Percentiles rank a stretch among this genome's conserved stretches.
These are phyloP conservation scores for Bombus consobrinus DNA, from an alignment of 1,140 invertebrate species.

Conservation along the genomic window DNA sequence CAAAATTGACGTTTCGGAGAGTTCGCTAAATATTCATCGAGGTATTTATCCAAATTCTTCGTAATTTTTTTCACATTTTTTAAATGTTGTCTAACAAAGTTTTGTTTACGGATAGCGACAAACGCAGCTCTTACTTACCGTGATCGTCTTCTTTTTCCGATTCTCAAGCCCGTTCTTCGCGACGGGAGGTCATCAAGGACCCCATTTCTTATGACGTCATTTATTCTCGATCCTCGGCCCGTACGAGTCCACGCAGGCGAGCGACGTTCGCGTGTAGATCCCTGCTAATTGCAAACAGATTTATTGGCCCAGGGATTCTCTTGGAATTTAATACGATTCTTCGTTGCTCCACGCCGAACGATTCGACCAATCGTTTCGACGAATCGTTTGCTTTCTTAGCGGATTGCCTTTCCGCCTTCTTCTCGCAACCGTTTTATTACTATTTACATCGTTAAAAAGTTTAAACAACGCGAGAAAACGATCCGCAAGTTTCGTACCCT, in stretches of 20 bases:
- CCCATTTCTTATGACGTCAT: conserved; percentile 79
- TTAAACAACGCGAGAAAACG: too few species aligned
- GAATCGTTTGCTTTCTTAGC: not conserved
- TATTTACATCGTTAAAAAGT: not conserved
- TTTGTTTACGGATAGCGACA: conserved; percentile 17
- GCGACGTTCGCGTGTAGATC: conserved; percentile 76
- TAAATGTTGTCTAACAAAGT: not conserved
- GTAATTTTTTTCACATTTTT: not conserved
- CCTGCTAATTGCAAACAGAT: conserved; percentile 82
- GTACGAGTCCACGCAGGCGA: conserved; percentile 25
- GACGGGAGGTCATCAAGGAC: conserved; percentile 76
- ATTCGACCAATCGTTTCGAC: conserved; percentile 29
- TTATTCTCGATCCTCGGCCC: conserved; percentile 69
- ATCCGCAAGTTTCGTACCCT: too few species aligned
- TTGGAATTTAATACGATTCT: conserved; percentile 66
- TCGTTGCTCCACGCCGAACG: conserved; percentile 19
- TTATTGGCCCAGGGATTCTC: conserved; percentile 75
- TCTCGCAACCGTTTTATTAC: not conserved
- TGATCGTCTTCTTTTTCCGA: conserved; percentile 32
- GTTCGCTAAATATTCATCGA: too few species aligned
- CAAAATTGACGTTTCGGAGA: too few species aligned
- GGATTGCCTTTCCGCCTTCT: not conserved
- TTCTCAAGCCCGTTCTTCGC: conserved; percentile 66
- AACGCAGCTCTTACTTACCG: conserved; percentile 21
- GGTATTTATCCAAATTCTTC: too few species aligned